Base-by-base conservation (phyloP, 1,140 invertebrate species). In the Meloidogyne hapla region DNA sequence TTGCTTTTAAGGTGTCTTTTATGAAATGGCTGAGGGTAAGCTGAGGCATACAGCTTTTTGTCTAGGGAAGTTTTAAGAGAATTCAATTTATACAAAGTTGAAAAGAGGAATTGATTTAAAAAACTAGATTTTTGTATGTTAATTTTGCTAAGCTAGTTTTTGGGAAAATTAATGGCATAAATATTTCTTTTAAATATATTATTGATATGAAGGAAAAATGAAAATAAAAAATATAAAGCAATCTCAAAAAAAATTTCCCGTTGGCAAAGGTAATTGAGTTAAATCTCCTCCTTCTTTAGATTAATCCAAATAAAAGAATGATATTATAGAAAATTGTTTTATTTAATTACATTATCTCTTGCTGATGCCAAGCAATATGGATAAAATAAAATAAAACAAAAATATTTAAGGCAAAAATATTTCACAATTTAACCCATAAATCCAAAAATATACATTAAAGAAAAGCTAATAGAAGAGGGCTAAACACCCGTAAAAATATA, bases 401-500 rank as follows among this genome's bases (percentile, higher is more conserved):
- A 33, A 33, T 33, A 33, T 33, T 33, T 33, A 33, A 33, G 6
- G 28, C 28, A 33, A 33, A 33, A 33, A 33, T 33, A 33, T 1
- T 33, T 2, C 33, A 33, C 3, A 33, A 33, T 5, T 33, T 0
- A n/a, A 33, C 33, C 33, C 8, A 33, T 33, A 33, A 33, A 33
- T 33, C 33, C 33, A 33, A 33, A 8, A 33, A 33, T 33, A 33
- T 33, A 33, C 33, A 33, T 8, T n/a, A n/a, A n/a, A 42, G 0
- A 42, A 42, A 2, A 42, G 40, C 40, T 42, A 42, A 0, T 42
- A 42, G 3, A 33, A 5, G 40, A 42, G 18, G 2, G 12, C 2
- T n/a, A 45, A 26, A 21, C 69, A 70, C 69, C 69, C 69, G n/a
- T 56, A 56, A 56, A n/a, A 56, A n/a, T n/a, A n/a, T n/a, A n/a